Percentiles rank a stretch among this genome's conserved stretches.
These are phyloP conservation scores for Lynx canadensis DNA, from an alignment of 2,113 vertebrate species.

Conservation along the genomic window DNA sequence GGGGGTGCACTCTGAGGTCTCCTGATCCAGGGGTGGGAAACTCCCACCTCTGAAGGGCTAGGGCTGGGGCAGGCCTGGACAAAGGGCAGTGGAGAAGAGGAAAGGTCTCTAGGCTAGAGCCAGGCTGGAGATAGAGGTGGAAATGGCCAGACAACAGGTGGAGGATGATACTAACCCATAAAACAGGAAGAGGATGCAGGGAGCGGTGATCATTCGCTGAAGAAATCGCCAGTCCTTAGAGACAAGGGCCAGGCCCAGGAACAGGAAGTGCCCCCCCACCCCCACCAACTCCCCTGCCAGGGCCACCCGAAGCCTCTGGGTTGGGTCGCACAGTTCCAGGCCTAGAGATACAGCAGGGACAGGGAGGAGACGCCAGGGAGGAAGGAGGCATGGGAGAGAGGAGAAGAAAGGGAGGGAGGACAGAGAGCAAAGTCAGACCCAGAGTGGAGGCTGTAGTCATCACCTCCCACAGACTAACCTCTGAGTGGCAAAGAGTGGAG, in stretches of 20 bases:
- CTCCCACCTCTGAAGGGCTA: neutral
- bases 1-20: neutral
- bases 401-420: neutral
- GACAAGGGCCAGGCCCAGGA: conserved; percentile 91
- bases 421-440: conserved; percentile 64
- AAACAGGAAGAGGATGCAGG: conserved; percentile 90
- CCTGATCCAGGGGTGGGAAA: neutral
- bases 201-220: conserved; percentile 90
- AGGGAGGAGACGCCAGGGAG: conserved; percentile 29
- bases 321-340: conserved; percentile 92
- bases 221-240: conserved; percentile 92
- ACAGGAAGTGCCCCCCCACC: conserved; percentile 90
- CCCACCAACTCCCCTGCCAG: conserved; percentile 89
- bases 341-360: conserved; percentile 82
- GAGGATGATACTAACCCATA: conserved; percentile 86
- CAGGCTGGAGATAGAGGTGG: neutral
- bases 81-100: neutral
- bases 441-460: neutral
- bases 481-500: neutral
- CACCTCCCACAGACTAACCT: conserved; percentile 46
- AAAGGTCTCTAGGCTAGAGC: neutral
- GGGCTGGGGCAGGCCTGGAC: neutral
- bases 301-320: conserved; percentile 88
- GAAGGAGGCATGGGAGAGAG: neutral
- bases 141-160: neutral